A percentile compares a stretch with the other conserved stretches of the same genome.
Evolutionary conservation across 1,140 invertebrate species (phyloP).

Genomic region (Scaptodrosophila lebanonensis): DNA sequence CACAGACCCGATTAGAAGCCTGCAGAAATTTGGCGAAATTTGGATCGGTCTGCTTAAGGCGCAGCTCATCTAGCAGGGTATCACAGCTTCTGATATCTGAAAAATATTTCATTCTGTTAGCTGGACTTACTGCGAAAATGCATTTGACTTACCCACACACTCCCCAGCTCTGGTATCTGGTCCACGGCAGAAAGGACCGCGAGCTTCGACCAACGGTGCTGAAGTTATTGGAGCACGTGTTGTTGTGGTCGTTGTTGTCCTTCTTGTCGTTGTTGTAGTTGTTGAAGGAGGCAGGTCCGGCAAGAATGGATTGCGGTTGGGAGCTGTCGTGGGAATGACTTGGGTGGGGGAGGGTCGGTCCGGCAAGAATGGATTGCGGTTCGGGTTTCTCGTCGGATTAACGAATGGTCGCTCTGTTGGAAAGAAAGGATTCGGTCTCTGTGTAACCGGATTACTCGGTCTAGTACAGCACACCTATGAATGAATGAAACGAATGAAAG

Average conservation of each 20-base stretch:
- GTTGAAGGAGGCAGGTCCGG: background rate
- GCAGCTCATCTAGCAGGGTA: slow-evolving; percentile 40
- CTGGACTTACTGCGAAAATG: background rate
- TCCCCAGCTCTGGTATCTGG: slow-evolving; percentile 47
- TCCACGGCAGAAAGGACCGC: slow-evolving; percentile 39
- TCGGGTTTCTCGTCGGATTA: background rate
- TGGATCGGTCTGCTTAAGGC: slow-evolving; percentile 33
- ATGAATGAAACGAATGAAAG: slow-evolving; percentile 9
- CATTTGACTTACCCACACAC: slow-evolving; percentile 48
- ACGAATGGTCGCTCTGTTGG: slow-evolving; percentile 35
- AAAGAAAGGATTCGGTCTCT: slow-evolving; percentile 53
- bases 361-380: background rate
- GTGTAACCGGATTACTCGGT: slow-evolving; percentile 46
- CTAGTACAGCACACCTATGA: slow-evolving; percentile 61
- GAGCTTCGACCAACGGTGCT: slow-evolving; percentile 19
- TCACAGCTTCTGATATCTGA: slow-evolving; percentile 52
- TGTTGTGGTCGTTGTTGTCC: slow-evolving; percentile 26
- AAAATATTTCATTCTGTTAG: background rate
- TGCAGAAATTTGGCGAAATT: slow-evolving; percentile 47
- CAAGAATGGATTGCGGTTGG: slow-evolving; percentile 39
- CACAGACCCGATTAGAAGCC: slow-evolving; percentile 54
- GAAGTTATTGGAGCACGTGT: slow-evolving; percentile 26
- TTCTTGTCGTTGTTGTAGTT: slow-evolving; percentile 8
- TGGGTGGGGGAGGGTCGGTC: slow-evolving; percentile 1
- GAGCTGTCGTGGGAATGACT: background rate